A percentile compares a stretch with the other conserved stretches of the same genome.
phyloP scores from a whole-genome alignment of 2,888 invertebrate species.

The Caenorhabditis afra region DNA sequence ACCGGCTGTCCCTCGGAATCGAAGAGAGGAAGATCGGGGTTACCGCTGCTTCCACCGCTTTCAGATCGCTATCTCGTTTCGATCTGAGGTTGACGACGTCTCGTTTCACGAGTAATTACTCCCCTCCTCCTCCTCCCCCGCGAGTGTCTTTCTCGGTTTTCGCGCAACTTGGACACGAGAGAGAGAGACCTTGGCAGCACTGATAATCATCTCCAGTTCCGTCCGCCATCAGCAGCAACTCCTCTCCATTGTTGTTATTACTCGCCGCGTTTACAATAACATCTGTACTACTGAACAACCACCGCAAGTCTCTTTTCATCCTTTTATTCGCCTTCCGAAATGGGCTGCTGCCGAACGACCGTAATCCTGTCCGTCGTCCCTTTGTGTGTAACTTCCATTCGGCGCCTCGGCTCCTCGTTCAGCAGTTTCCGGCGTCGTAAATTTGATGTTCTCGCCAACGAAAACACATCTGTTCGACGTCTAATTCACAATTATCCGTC shows the following conservation, averaged over 20 bases:
- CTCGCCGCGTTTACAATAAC: conserved; percentile 34
- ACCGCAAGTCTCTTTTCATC: not conserved
- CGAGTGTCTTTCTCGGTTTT: conserved; percentile 18
- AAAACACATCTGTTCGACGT: conserved; percentile 35
- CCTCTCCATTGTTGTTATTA: conserved; percentile 45
- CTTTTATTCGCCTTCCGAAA: not conserved
- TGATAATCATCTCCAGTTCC: conserved; percentile 43
- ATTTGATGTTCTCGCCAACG: conserved; percentile 1
- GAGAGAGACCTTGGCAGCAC: conserved; percentile 27
- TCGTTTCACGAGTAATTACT: conserved; percentile 39
- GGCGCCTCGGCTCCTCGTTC: conserved; percentile 9
- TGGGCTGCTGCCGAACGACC: too few species aligned
- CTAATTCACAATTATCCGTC: conserved; percentile 41
- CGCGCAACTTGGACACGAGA: conserved; percentile 40
- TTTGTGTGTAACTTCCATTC: not conserved
- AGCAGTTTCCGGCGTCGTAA: too few species aligned
- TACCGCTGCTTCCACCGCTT: conserved; percentile 27
- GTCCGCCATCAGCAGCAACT: not conserved
- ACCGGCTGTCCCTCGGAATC: conserved; percentile 37
- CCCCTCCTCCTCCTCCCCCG: conserved; percentile 7
- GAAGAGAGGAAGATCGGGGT: too few species aligned
- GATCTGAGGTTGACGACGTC: conserved; percentile 51
- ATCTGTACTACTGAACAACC: not conserved
- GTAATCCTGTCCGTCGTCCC: not conserved
- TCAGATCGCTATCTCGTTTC: conserved; percentile 42